Base-by-base conservation (phyloP, 2,888 invertebrate species). In the Melanchra persicariae region DNA sequence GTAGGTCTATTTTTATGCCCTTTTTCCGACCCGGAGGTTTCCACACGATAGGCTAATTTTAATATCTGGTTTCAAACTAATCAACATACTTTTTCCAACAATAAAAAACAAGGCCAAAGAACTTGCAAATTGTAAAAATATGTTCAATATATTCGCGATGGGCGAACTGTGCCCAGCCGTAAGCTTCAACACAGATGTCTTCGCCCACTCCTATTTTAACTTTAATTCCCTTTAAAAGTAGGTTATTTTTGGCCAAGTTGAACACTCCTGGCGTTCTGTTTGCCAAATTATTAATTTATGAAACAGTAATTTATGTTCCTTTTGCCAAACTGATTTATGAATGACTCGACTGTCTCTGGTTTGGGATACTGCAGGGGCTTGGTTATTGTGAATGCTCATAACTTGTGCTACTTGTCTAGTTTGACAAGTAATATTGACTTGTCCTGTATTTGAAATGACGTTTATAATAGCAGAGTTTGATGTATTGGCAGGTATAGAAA, bases 181-280 rank as follows among this genome's bases (percentile, higher is more conserved):
- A 63, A 79, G 77, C 68, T 73, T 73, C 67, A 70, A 69, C 66
- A 78, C 80, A 79, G 74, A 71, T 63, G 71, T 75, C 81, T 73
- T 74, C 81, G 75, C 70, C 58, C 74, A 74, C 61, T 71, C 17
- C 79, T 77, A 76, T 80, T 77, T 81, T 67, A 60, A 73, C 63
- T 79, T 72, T 67, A 77, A 83, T 77, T 77, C 77, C 69, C 66
- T 79, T 78, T 70, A 70, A 81, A 77, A 77, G 64, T 64, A 70
- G 74, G 72, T 75, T 80, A 82, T 86, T 85, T 83, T 68, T 79
- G 70, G 64, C 66, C 54, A 81, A 69, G 24, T 60, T 74, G 49
- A 74, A 75, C 68, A 64, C 58, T 57, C 43, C 55, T 51, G 63
- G 82, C 67, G 47, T 64, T 54, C 45, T 78, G 67, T 80, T 78